phyloP scores from a whole-genome alignment of 2,113 vertebrate species.

The Columba livia region DNA sequence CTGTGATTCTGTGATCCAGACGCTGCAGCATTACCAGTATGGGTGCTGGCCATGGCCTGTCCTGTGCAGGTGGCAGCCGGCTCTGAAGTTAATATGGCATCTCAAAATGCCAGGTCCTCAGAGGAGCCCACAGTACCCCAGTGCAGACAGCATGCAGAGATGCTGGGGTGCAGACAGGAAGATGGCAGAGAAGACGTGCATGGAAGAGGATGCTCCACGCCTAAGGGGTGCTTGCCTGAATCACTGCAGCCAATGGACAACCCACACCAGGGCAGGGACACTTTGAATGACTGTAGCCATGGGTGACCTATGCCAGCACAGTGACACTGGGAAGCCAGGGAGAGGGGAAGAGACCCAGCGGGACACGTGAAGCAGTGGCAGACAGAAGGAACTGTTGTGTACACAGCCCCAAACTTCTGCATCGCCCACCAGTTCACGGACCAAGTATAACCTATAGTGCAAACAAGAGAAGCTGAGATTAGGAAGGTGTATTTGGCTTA shows the following conservation, averaged over 20 bases:
- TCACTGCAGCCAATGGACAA: background rate
- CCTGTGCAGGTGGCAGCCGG: background rate
- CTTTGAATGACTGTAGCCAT: no score
- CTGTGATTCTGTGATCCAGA: background rate
- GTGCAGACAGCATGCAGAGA: accelerated
- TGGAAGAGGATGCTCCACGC: background rate
- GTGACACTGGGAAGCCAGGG: background rate
- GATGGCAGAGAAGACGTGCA: background rate
- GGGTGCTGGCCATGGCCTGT: background rate
- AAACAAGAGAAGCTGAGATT: background rate
- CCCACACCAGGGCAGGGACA: background rate
- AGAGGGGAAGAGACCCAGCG: background rate
- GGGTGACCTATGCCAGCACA: background rate
- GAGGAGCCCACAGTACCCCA: background rate
- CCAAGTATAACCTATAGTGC: background rate
- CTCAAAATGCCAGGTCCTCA: background rate
- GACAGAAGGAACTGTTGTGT: background rate
- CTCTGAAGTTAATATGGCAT: background rate
- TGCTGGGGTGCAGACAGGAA: accelerated
- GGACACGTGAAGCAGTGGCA: background rate
- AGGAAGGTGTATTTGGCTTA: background rate
- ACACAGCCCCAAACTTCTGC: background rate
- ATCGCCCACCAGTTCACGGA: background rate
- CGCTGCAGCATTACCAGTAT: background rate
- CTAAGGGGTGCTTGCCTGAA: background rate